phyloP scores from a whole-genome alignment of 2,113 vertebrate genomes.

The Atractosteus spatula region DNA sequence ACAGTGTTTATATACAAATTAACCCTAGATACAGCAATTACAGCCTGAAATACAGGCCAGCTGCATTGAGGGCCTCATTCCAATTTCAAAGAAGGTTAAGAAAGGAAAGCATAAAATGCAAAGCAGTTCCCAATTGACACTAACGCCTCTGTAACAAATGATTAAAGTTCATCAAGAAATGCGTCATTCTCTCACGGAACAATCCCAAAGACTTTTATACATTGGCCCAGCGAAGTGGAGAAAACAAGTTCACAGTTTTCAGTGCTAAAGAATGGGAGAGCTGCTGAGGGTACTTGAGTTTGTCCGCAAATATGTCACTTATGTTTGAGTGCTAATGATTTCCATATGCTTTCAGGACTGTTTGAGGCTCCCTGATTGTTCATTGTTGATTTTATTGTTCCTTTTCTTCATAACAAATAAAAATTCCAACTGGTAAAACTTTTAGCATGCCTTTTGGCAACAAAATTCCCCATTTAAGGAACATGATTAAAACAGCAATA shows the following conservation, averaged over 20 bases:
- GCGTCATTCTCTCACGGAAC: neutral
- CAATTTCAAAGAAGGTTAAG: conserved; percentile 29
- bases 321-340: neutral
- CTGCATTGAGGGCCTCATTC: neutral
- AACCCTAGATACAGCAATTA: conserved; percentile 20
- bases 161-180: neutral
- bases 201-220: neutral
- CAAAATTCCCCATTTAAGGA: neutral
- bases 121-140: neutral
- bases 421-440: neutral
- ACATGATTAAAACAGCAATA: neutral
- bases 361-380: neutral
- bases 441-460: neutral
- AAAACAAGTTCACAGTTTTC: neutral
- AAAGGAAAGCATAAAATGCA: neutral
- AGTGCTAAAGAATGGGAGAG: neutral
- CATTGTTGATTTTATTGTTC: neutral
- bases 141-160: neutral
- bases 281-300: conserved; percentile 1
- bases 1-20: conserved; percentile 11
- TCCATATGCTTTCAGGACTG: neutral
- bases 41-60: neutral
- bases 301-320: conserved; percentile 1
- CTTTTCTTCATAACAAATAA: neutral
- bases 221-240: neutral